Base-by-base conservation (phyloP, 2,797 vertebrate species). In the Hypotaenidia philippensis region DNA sequence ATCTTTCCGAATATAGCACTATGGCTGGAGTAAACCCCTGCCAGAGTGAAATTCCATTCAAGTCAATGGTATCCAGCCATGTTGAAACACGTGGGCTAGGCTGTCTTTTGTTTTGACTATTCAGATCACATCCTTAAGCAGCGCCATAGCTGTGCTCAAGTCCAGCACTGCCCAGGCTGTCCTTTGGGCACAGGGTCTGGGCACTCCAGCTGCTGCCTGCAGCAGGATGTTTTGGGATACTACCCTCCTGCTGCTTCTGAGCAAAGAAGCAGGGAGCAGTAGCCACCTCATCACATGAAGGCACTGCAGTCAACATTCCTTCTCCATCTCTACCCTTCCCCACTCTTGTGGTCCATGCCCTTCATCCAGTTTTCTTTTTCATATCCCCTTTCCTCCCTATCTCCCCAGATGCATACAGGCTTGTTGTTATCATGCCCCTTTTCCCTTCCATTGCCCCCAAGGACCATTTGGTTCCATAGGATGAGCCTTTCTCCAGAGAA, bases 11-110 rank as follows among this genome's bases (percentile, higher is more conserved):
- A 83, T 63, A 70, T 21, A 92, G 38, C 10, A 69, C 32, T 41
- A 9, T 14, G 50, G 34, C 45, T n/a, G 69, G 50, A 83, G 45
- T 56, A 82, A 93, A 59, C 36, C 13, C 59, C 64, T 83, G 25
- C 31, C 31, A 34, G 57, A 85, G 56, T 47, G 60, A 93, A 94
- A 93, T 87, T 95, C 90, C 63, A 79, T 57, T 83, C 65, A 77
- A 95, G 75, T 60, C 83, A 90, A 1, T 5, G 19, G 36, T 71
- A 49, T 70, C 57, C 64, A 87, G 59, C 49, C 63, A 19, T 17
- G 13, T 63, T 70, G 38, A 49, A 72, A 38, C 68, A 60, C 0
- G 0, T 57, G 57, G 53, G 52, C 25, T 44, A 52, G 63, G 21
- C 61, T 87, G 63, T 38, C 41, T 55, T 87, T 57, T 90, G 68